Evolutionary conservation across 1,140 invertebrate species (phyloP), one percentile per base, ranked within the genome.

Genomic region (Metaphire vulgaris): DNA sequence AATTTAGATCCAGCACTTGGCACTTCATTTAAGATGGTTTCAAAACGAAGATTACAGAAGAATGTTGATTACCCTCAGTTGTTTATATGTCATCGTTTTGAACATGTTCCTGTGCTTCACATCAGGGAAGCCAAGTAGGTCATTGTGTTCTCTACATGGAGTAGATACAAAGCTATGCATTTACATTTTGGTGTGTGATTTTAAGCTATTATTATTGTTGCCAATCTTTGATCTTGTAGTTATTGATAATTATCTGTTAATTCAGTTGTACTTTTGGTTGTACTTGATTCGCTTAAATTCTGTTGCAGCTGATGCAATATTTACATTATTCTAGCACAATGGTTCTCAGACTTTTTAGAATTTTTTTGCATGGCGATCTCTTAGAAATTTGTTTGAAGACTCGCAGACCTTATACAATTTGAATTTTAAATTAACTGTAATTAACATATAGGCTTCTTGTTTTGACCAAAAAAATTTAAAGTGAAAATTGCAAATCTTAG

Each of bases 101-200:
- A 83, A 1, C 84, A 86, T 81, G 84, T 84, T 6, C 85, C 84
- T 32, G 82, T 86, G 30, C 79, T 87, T 1, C 84, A 86, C 77
- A 82, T 87, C 66, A 80, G 86, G 76, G 74, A 82, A 65, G 85
- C 86, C 30, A 83, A 79, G 85, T 86, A 80, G 6, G 70, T 30
- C 33, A n/a, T 69, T 69, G 14, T 69, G 29, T 29, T 69, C 14
- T 16, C 69, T 69, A 16, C 26, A 26, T 65, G 26, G 26, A 15
- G 56, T 26, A 15, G 14, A 65, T 65, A 15, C 14, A 65, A 15
- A 15, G 14, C 14, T 65, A 14, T 15, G 14, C 26, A 26, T 15
- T 14, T 26, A 65, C 56, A 65, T 65, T 65, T 65, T 33, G 28
- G 69, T 71, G n/a, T 69, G 14, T 14, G 16, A 15, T 69, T 29